Percentiles rank a stretch among this genome's conserved stretches.
Conservation (phyloP, 2,113 vertebrate species). For the Microtus ochrogaster region DNA sequence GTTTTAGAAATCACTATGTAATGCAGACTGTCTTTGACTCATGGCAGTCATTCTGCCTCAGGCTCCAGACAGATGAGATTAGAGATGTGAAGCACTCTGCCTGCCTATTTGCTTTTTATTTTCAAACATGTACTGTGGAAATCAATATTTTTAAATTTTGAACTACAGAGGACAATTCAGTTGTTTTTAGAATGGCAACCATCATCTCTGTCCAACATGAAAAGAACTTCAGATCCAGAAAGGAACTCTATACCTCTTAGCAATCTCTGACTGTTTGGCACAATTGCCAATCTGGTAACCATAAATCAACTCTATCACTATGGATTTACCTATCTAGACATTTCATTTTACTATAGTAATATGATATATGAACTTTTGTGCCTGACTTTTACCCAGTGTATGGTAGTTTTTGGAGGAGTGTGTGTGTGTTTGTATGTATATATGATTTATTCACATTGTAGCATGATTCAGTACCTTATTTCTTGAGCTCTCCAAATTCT, state of each 20-base stretch:
- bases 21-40: not conserved
- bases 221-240: not conserved
- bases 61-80: not conserved
- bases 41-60: not conserved
- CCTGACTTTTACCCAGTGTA: not conserved
- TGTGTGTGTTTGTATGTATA: not conserved
- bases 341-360: too few species aligned
- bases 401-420: not conserved
- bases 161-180: not conserved
- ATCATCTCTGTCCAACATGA: not conserved
- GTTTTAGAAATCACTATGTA: not conserved
- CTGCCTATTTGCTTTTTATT: not conserved
- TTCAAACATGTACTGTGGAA: not conserved
- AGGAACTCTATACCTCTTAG: not conserved
- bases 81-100: too few species aligned
- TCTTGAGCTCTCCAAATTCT: not conserved
- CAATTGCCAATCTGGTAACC: not conserved
- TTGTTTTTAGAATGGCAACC: not conserved
- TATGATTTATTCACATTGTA: not conserved
- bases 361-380: not conserved
- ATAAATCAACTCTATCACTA: not conserved
- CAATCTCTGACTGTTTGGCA: not conserved
- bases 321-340: not conserved
- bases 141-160: not conserved
- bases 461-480: not conserved